Evolutionary conservation across 2,888 invertebrate genomes (phyloP).

Genomic region (Panopea generosa): DNA sequence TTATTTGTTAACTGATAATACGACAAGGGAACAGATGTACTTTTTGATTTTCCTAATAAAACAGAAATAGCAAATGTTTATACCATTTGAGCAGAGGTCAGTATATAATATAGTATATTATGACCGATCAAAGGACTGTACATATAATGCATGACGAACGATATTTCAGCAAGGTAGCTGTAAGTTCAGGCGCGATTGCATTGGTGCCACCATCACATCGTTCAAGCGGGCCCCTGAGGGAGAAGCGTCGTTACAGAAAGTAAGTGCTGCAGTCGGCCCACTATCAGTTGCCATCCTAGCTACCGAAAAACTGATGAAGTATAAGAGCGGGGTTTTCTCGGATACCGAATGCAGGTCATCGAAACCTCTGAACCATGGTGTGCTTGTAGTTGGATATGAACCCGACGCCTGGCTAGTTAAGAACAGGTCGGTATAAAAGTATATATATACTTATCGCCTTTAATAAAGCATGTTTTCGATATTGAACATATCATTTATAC

Average conservation of each 20-base stretch:
- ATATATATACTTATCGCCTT: no score
- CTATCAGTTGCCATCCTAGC: conserved; percentile 10
- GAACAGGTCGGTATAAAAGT: conserved; percentile 25
- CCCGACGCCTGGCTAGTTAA: conserved; percentile 26
- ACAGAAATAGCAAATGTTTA: no score
- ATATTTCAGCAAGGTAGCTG: conserved; percentile 13
- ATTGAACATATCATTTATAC: no score
- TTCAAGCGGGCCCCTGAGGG: not conserved
- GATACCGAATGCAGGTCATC: conserved; percentile 3
- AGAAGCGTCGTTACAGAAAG: conserved; percentile 7
- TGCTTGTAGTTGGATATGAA: conserved; percentile 13
- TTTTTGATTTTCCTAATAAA: no score
- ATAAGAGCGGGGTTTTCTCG: conserved; percentile 11
- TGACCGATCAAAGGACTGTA: no score
- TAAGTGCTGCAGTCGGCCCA: conserved; percentile 4
- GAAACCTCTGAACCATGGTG: conserved; percentile 13
- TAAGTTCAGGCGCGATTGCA: not conserved
- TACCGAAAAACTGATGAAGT: conserved; percentile 10
- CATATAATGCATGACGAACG: no score
- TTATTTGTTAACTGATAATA: no score
- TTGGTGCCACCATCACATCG: not conserved
- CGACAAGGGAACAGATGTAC: no score
- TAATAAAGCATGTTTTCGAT: no score
- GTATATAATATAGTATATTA: no score
- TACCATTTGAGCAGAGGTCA: no score